Percentiles rank a stretch among this genome's conserved stretches.
Evolutionary conservation across 2,888 invertebrate species (phyloP).

Genomic region (Ceraclea dissimilis): DNA sequence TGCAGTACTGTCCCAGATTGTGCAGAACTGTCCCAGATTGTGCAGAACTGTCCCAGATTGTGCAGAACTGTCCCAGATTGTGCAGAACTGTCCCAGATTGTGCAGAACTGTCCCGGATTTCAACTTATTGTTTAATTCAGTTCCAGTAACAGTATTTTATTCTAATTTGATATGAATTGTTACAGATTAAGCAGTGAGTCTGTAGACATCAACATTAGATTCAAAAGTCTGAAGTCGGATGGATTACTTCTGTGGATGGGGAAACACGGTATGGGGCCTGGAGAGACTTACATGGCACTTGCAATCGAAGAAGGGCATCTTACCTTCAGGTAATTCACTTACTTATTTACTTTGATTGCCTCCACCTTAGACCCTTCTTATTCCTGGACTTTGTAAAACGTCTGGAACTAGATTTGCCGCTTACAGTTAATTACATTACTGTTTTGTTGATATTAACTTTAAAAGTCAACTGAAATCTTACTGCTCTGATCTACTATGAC

Average conservation of each 20-base stretch:
- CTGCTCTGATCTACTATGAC: too few species aligned
- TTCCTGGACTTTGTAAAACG: neutral
- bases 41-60: too few species aligned
- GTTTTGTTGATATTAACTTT: neutral
- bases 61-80: too few species aligned
- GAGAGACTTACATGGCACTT: constrained; percentile 74
- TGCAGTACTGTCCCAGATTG: too few species aligned
- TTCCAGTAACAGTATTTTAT: too few species aligned
- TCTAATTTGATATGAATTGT: too few species aligned
- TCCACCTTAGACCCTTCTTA: neutral
- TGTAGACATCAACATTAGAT: constrained; percentile 81
- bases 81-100: too few species aligned
- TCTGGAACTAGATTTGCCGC: neutral
- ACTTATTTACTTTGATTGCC: neutral
- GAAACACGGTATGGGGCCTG: constrained; percentile 50
- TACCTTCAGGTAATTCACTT: constrained; percentile 44
- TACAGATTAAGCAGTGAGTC: constrained; percentile 72
- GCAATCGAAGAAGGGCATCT: constrained; percentile 75
- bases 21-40: too few species aligned
- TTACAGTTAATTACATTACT: neutral
- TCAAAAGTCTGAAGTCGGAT: constrained; percentile 61
- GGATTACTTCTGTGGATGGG: constrained; percentile 86
- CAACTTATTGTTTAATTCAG: too few species aligned
- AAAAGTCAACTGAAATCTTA: too few species aligned
- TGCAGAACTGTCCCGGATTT: too few species aligned